Base-by-base conservation (phyloP, 2,888 invertebrate species). In the Petrophora chlorosata region DNA sequence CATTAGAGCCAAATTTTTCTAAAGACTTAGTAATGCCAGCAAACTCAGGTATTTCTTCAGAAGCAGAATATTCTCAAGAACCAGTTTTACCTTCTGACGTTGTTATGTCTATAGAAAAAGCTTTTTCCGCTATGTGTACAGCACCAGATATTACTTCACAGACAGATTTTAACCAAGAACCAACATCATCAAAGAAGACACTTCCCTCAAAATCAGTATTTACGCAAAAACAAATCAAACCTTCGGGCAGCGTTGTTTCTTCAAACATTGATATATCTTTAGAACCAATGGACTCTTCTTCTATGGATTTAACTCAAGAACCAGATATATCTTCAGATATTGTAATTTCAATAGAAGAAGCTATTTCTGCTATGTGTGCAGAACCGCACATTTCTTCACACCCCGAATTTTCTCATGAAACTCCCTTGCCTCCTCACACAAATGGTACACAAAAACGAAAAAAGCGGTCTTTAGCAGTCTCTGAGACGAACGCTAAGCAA, bases 91-190 rank as follows among this genome's bases (percentile, higher is more conserved):
- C 38, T 17, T 38, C 28, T 4, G 25, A 32, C n/a, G 22, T 26
- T 0, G 25, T 26, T 14, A 17, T 17, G 7, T 29, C 34, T 23
- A 17, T 45, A 25, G 41, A 33, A 25, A 23, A 38, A 38, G 33
- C 38, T 33, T 26, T 38, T 16, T 38, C 28, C 17, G 38, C 16
- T 26, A 26, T 38, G 38, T 16, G 26, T 16, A 7, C 14, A 8
- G 7, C 14, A 28, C 10, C 25, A 36, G 7, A 38, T 38, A 28
- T 16, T 28, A 12, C 25, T 10, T 5, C 26, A 5, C 25, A 15
- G 8, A 4, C 26, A 10, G 9, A 35, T 5, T 15, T 25, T 9
- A 9, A n/a, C n/a, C n/a, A 15, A 25, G 10, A 35, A 35, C 8
- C 5, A 9, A 2, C 2, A 5, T 2, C 1, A 7, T 7, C 22